These are phyloP conservation scores for Drosophila meridiana DNA, from an alignment of 2,888 invertebrate genomes.

Conservation along the genomic window DNA sequence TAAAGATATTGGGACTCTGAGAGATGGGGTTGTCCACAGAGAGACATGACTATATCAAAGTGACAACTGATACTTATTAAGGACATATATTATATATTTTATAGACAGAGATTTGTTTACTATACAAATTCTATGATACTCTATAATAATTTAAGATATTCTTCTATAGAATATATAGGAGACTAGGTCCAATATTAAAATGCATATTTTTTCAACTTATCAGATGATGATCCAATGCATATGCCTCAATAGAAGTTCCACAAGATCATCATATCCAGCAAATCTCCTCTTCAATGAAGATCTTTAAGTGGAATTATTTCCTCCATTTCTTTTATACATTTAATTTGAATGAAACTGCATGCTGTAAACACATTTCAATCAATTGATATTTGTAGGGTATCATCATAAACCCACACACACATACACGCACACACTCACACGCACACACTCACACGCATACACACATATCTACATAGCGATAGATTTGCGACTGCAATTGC, in stretches of 20 bases:
- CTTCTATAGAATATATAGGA: background rate
- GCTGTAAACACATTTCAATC: constrained; percentile 17
- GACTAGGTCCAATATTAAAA: too few species aligned
- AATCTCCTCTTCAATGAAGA: background rate
- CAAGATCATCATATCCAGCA: background rate
- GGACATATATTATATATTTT: background rate
- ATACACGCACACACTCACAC: background rate
- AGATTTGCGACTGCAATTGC: constrained; percentile 16
- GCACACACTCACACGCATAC: background rate
- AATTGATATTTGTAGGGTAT: constrained; percentile 25
- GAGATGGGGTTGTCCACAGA: background rate
- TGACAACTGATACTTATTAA: background rate
- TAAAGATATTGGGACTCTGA: background rate
- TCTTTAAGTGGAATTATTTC: background rate
- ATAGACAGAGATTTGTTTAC: background rate
- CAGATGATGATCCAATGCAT: too few species aligned
- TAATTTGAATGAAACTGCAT: background rate
- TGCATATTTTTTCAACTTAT: too few species aligned
- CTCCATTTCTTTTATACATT: background rate
- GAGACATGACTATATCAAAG: background rate
- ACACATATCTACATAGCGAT: background rate
- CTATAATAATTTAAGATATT: background rate
- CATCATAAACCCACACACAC: constrained; percentile 10
- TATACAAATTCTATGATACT: background rate
- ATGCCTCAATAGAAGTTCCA: background rate